Evolutionary conservation across 2,797 vertebrate genomes (phyloP).

Genomic region (Cyclura pinguis): DNA sequence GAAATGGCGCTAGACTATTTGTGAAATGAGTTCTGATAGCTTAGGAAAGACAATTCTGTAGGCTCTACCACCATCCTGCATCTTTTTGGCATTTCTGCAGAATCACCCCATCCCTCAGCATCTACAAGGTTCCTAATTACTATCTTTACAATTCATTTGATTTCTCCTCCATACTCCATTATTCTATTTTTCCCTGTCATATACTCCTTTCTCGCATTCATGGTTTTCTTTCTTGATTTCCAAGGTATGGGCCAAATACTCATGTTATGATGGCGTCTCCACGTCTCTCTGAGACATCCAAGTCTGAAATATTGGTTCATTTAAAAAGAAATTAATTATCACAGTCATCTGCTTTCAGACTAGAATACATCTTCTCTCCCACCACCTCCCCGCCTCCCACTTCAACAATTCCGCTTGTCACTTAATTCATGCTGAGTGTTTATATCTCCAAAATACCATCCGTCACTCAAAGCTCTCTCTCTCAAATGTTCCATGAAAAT

Average conservation of each 20-base stretch:
- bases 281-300: not conserved
- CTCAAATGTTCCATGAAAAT: not conserved
- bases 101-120: not conserved
- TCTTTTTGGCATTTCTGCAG: not conserved
- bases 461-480: not conserved
- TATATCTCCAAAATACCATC: not conserved
- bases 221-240: not conserved
- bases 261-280: not conserved
- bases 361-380: not conserved
- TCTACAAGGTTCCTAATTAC: not conserved
- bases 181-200: not conserved
- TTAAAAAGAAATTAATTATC: slow-evolving; percentile 12
- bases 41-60: not conserved
- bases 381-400: not conserved
- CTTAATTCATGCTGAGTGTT: slow-evolving; percentile 17
- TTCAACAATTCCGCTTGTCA: slow-evolving; percentile 17
- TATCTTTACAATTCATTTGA: not conserved
- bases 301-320: not conserved
- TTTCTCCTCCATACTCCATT: too few relatives aligned
- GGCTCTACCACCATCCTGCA: not conserved
- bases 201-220: not conserved
- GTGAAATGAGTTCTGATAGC: not conserved
- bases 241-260: not conserved
- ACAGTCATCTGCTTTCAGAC: not conserved
- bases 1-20: too few relatives aligned